Evolutionary conservation across 2,888 invertebrate genomes (phyloP).

Genomic region (Sesia apiformis): DNA sequence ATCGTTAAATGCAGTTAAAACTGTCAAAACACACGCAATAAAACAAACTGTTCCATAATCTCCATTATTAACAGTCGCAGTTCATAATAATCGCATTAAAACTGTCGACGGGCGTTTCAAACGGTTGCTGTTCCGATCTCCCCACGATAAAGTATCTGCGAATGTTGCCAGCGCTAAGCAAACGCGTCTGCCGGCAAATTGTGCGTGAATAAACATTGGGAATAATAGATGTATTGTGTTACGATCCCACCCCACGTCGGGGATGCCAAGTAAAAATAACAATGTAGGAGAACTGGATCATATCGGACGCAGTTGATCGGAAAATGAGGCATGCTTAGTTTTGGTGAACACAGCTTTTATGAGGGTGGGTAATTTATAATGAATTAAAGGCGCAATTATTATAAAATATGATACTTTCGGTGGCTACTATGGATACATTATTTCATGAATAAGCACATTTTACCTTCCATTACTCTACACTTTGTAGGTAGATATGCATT

Average conservation of each 20-base stretch:
- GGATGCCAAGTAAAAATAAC: conserved; percentile 4
- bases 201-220: conserved; percentile 67
- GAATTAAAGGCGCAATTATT: no score
- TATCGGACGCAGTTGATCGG: conserved; percentile 17
- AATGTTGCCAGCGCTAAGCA: conserved; percentile 61
- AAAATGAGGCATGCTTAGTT: conserved; percentile 21
- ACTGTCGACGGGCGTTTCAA: conserved; percentile 9
- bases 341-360: no score
- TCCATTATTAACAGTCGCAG: conserved; percentile 8
- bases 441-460: no score
- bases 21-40: no score
- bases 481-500: no score
- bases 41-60: conserved; percentile 4
- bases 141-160: conserved; percentile 12
- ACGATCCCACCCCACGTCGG: conserved; percentile 20
- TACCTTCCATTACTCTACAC: no score
- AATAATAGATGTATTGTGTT: conserved; percentile 68
- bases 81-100: conserved; percentile 42
- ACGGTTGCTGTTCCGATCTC: conserved; percentile 7
- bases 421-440: no score
- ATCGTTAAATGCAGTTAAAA: no score
- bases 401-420: no score
- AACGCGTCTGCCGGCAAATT: conserved; percentile 58
- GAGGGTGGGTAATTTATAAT: no score
- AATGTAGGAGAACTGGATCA: conserved; percentile 3